Evolutionary conservation across 2,888 invertebrate genomes (phyloP), one percentile per base, ranked within the genome.

Genomic region (Chrysolina americana): DNA sequence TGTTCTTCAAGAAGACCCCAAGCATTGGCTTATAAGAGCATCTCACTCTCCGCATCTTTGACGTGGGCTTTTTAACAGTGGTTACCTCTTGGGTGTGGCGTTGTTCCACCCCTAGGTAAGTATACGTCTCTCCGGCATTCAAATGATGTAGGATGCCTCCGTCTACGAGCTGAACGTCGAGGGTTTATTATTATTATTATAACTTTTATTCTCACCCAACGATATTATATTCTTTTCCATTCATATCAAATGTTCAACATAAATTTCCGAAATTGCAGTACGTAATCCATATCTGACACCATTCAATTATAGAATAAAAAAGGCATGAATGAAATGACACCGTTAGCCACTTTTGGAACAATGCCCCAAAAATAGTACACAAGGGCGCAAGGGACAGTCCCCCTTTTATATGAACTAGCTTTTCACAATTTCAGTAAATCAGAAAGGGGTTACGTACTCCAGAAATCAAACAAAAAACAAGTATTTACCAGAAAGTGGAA

Each of bases 261-360:
- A 28, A 59, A 59, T 59, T 28, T 36, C 8, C 59, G 9, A 36
- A 59, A 59, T 53, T 13, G 19, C 53, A 36, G 36, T 17, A 1
- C 15, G 59, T 59, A 28, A 59, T 59, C 59, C 36, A 59, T 59
- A 59, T 59, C 59, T 59, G 59, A 59, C 59, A 59, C 15, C 59
- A 59, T 59, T 59, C 59, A 59, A 59, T 59, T 59, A 59, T 8
- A 36, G n/a, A 59, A 59, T 59, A 59, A 36, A 59, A 59, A 59
- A 11, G 28, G 0, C 10, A 6, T 66, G 66, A 66, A 41, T 50
- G 41, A 10, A 66, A 8, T 36, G 66, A 66, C 66, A 66, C 66
- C 50, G 48, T 66, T 66, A 66, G 66, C 53, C 28, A 59, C 59
- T 28, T 59, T 17, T 59, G 59, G 59, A 59, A 59, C 59, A 59